Base-by-base conservation (phyloP, 2,113 vertebrate genomes). In the Pungitius pungitius region DNA sequence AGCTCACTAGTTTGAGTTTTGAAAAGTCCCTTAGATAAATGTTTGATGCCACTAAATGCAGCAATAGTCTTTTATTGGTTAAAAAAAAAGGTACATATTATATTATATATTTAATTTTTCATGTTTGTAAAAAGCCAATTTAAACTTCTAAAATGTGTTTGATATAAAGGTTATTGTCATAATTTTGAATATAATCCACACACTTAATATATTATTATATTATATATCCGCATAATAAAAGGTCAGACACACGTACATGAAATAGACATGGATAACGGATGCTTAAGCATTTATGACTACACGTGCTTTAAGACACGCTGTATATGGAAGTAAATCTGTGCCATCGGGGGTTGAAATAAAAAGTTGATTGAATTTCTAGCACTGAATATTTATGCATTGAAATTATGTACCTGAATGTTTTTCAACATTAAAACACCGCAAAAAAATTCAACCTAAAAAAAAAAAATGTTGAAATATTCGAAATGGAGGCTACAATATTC, bases 141-240 rank as follows among this genome's bases (percentile, higher is more conserved):
- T 24, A 66, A 51, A 66, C 2, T 6, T 39, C 14, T 17, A 54
- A 57, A 20, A 62, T 11, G 24, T 7, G 2, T 83, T 71, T 40
- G 37, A 67, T 70, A 75, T 35, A 60, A 77, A 78, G 68, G 17
- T 14, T 65, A 67, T 42, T 47, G 52, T 18, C 6, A 57, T 15
- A 10, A 75, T 59, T 77, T 42, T 55, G 22, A 75, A 68, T 62
- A 59, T 56, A 20, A 80, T 69, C 73, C 39, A 67, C n/a, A n/a
- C n/a, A n/a, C n/a, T n/a, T n/a, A n/a, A n/a, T n/a, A n/a, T n/a
- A n/a, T n/a, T n/a, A n/a, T n/a, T n/a, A n/a, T n/a, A n/a, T n/a
- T n/a, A n/a, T n/a, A n/a, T n/a, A n/a, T n/a, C n/a, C n/a, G 22
- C 17, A 60, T 68, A 59, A 47, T 40, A 60, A 79, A 40, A 71